A percentile compares a stretch with the other conserved stretches of the same genome.
phyloP scores from a whole-genome alignment of 2,888 invertebrate genomes.

The Polymixis lichenea region DNA sequence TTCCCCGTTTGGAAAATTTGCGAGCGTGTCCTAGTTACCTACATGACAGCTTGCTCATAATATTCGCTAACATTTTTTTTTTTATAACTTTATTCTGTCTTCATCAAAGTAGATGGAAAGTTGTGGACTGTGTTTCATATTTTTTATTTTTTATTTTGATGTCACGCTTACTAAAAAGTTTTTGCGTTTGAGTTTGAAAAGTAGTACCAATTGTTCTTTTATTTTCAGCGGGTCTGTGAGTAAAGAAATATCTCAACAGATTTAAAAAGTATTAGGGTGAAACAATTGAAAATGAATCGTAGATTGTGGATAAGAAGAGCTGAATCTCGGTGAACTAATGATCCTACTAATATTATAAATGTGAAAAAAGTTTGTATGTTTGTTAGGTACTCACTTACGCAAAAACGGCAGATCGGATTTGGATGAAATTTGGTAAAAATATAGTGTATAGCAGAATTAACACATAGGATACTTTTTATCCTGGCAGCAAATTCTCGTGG shows the following conservation, averaged over 20 bases:
- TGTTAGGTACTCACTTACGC: too few species aligned
- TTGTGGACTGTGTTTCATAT: constrained; percentile 17
- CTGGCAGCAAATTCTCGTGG: too few species aligned
- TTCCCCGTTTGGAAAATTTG: constrained; percentile 55
- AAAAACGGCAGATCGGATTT: too few species aligned
- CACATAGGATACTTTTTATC: too few species aligned
- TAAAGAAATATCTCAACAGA: constrained; percentile 12
- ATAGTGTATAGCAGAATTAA: too few species aligned
- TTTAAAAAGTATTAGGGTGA: constrained; percentile 14
- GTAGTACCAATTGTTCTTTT: constrained; percentile 30
- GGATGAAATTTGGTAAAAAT: too few species aligned
- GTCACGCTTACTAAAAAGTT: constrained; percentile 41
- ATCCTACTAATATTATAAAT: neutral
- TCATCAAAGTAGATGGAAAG: constrained; percentile 32
- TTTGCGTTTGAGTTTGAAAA: constrained; percentile 39
- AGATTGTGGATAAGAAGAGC: neutral
- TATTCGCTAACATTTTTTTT: constrained; percentile 36
- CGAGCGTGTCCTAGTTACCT: constrained; percentile 56
- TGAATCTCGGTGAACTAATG: constrained; percentile 2
- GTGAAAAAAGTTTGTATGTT: too few species aligned
- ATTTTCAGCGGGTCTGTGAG: constrained; percentile 9
- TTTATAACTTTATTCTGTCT: constrained; percentile 34
- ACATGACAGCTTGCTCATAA: constrained; percentile 52
- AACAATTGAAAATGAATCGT: constrained; percentile 4
- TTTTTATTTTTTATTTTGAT: constrained; percentile 44